A percentile compares a stretch with the other conserved stretches of the same genome.
Evolutionary conservation across 2,888 invertebrate species (phyloP).

Genomic region (Pseudococcus viburni): DNA sequence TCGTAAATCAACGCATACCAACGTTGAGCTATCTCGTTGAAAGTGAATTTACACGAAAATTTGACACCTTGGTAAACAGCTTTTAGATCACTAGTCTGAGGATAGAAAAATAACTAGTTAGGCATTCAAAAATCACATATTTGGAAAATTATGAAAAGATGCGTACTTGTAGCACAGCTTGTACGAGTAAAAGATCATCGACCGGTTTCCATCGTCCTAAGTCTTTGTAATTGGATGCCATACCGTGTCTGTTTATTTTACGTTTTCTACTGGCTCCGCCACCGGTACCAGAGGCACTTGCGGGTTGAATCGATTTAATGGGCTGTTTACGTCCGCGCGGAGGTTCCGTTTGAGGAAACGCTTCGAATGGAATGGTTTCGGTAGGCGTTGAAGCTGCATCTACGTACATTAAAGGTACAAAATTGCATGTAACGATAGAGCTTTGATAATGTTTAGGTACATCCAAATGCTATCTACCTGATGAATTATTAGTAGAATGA

Average conservation of each 20-base stretch:
- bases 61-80: conserved; percentile 90
- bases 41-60: conserved; percentile 95
- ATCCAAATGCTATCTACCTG: not conserved
- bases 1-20: conserved; percentile 98
- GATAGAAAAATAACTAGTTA: not conserved
- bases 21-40: conserved; percentile 93
- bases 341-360: conserved; percentile 28
- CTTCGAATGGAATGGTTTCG: not conserved
- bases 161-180: conserved; percentile 89
- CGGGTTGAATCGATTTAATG: conserved; percentile 13
- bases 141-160: not conserved
- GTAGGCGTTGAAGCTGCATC: not conserved
- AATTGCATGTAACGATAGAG: not conserved
- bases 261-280: conserved; percentile 54
- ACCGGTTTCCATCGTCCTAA: conserved; percentile 97
- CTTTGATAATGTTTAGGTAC: not conserved
- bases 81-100: conserved; percentile 76
- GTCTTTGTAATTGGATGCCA: conserved; percentile 83
- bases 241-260: conserved; percentile 56
- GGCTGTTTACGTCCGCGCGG: conserved; percentile 15
- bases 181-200: conserved; percentile 94
- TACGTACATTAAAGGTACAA: not conserved
- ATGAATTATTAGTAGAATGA: conserved; percentile 71
- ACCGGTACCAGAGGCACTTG: not conserved
- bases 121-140: not conserved